A percentile compares a stretch with the other conserved stretches of the same genome.
These are phyloP conservation scores for Cotesia vestalis DNA, from an alignment of 1,140 invertebrate genomes.

Conservation along the genomic window DNA sequence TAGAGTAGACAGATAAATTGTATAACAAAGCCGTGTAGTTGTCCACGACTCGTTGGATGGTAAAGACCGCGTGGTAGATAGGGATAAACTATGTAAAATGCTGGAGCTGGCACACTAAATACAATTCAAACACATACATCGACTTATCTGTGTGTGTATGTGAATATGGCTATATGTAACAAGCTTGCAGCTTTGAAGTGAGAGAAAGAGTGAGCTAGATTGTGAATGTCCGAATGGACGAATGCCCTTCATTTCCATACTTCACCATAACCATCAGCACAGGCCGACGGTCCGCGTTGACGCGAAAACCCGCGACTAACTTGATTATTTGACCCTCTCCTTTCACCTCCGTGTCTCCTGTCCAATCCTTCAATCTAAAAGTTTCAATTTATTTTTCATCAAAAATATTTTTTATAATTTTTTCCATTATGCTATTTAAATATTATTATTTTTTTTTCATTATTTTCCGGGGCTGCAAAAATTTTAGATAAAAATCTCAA, in stretches of 20 bases:
- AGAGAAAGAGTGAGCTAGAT: constrained; percentile 15
- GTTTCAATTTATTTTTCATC: background rate
- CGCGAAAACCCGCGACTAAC: constrained; percentile 50
- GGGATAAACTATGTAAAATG: constrained; percentile 3
- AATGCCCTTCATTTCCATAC: constrained; percentile 66
- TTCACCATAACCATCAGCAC: constrained; percentile 42
- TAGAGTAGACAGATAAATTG: constrained; percentile 13
- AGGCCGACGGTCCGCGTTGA: constrained; percentile 52
- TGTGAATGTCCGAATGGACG: constrained; percentile 48
- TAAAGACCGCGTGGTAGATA: constrained; percentile 9
- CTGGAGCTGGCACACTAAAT: background rate
- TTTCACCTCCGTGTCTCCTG: constrained; percentile 17
- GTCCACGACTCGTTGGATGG: constrained; percentile 35
- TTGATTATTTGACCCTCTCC: constrained; percentile 60
- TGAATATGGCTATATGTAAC: background rate
- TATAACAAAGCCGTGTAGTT: constrained; percentile 27
- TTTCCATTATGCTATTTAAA: no score
- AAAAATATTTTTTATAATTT: no score
- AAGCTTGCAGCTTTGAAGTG: background rate
- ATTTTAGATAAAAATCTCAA: no score
- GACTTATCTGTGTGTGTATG: background rate
- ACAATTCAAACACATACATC: background rate
- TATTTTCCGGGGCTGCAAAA: no score
- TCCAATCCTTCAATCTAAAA: background rate
- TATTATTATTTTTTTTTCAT: no score